Conservation (phyloP, 2,888 invertebrate genomes). For the Theristus sp. region DNA sequence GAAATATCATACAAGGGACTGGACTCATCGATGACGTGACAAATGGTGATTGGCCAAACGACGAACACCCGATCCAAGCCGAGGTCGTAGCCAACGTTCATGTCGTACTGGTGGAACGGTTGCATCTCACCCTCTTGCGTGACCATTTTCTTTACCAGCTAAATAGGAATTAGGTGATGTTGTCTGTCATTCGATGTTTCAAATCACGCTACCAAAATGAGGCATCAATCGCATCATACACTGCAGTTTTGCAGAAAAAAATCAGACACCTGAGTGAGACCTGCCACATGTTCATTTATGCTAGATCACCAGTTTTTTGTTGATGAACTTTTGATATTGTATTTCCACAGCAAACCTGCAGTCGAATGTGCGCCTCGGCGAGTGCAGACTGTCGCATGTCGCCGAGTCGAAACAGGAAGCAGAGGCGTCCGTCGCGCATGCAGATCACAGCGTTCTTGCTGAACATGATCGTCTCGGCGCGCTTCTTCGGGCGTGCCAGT, state of each 20-base stretch:
- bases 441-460: constrained; percentile 21
- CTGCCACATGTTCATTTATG: too few species aligned
- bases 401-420: constrained; percentile 26
- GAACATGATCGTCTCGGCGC: constrained; percentile 30
- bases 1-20: constrained; percentile 71
- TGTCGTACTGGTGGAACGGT: constrained; percentile 81
- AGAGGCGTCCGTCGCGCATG: constrained; percentile 23
- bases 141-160: constrained; percentile 79
- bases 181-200: not conserved
- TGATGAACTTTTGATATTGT: not conserved
- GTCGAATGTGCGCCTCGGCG: constrained; percentile 85
- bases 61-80: constrained; percentile 66
- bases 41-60: constrained; percentile 93
- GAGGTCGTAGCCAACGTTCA: constrained; percentile 39
- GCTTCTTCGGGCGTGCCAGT: constrained; percentile 37
- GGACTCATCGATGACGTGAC: constrained; percentile 74
- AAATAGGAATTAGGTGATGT: constrained; percentile 29
- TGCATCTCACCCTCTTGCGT: constrained; percentile 77
- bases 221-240: too few species aligned
- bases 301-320: too few species aligned
- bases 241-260: too few species aligned
- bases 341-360: constrained; percentile 30
- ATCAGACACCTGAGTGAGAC: too few species aligned
- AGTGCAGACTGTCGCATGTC: constrained; percentile 53
- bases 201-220: not conserved